Evolutionary conservation across 2,113 vertebrate genomes (phyloP), one percentile per base, ranked within the genome.

Genomic region (Ciconia stormi): DNA sequence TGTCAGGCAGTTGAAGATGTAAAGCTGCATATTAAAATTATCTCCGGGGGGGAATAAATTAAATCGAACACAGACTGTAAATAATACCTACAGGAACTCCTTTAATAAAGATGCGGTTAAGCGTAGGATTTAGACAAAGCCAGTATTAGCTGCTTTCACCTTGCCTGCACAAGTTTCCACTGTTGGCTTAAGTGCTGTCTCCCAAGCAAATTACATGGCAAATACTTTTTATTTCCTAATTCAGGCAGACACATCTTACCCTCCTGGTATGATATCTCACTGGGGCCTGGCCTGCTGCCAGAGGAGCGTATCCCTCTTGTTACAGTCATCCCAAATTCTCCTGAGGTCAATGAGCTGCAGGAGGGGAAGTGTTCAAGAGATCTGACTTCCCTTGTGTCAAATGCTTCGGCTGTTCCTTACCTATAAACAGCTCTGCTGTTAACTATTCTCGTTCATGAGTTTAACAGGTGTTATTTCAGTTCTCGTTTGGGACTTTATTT

Each of bases 311-410:
- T 27, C 69, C 46, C n/a, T 73, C 42, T 4, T 78, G 30, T 42
- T 29, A 4, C 0, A 3, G 20, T 38, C 55, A 26, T 38, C 36
- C 59, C 79, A 23, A 8, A 20, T 55, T 67, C 40, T 82, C 30
- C 78, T 6, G 1, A 10, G 47, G 13, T 59, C 42, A 26, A 0
- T 29, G 73, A 63, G 65, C 59, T 56, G 59, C 26, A 30, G 93
- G 36, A 44, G 26, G 47, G 34, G 65, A 30, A 22, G 32, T 1
- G 32, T 29, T 56, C 29, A 3, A 34, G 46, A 56, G 52, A 10
- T 38, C 27, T 4, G 0, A 0, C 23, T 70, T 76, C 4, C 16
- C 63, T 42, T 25, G 17, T 11, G 9, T 55, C 34, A 10, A 2
- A 59, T 53, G 44, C 10, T 42, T 49, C 2, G 2, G 16, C 2